A percentile compares a stretch with the other conserved stretches of the same genome.
Conservation (phyloP, 2,113 vertebrate genomes). For the Neogobius melanostomus region DNA sequence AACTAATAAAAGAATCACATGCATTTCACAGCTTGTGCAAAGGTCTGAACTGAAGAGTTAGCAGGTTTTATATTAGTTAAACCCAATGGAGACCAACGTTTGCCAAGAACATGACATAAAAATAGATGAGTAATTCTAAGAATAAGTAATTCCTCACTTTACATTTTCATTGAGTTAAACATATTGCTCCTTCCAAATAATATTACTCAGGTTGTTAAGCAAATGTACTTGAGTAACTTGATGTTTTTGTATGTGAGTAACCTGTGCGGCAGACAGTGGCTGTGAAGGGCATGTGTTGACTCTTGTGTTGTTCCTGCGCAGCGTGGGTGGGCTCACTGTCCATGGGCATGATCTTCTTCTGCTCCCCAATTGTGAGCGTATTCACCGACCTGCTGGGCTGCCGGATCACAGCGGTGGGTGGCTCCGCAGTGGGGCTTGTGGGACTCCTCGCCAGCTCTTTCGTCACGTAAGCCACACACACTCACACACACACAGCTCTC, state of each 20-base stretch:
- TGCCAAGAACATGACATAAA: too few species aligned
- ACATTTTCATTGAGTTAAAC: too few species aligned
- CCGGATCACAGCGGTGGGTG: slow-evolving; percentile 84
- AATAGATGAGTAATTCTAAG: too few species aligned
- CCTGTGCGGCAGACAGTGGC: not conserved
- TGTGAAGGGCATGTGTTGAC: not conserved
- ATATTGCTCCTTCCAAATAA: too few species aligned
- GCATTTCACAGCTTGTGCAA: too few species aligned
- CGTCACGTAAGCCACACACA: slow-evolving; percentile 82
- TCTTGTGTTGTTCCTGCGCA: slow-evolving; percentile 60
- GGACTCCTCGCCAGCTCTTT: slow-evolving; percentile 94
- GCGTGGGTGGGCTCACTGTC: slow-evolving; percentile 93
- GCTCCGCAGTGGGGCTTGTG: slow-evolving; percentile 85
- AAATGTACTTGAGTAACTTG: not conserved
- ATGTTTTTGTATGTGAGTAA: not conserved
- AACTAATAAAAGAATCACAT: too few species aligned
- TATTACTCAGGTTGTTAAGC: too few species aligned
- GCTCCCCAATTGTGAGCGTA: slow-evolving; percentile 93
- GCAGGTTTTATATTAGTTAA: too few species aligned
- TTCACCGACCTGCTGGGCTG: slow-evolving; percentile 93
- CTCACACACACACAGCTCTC: not conserved
- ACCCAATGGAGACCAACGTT: too few species aligned
- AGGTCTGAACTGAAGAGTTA: too few species aligned
- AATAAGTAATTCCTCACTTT: too few species aligned
- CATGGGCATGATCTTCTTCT: slow-evolving; percentile 99